Evolutionary conservation across 1,140 invertebrate genomes (phyloP), one percentile per base, ranked within the genome.

Genomic region (Apolygus lucorum): DNA sequence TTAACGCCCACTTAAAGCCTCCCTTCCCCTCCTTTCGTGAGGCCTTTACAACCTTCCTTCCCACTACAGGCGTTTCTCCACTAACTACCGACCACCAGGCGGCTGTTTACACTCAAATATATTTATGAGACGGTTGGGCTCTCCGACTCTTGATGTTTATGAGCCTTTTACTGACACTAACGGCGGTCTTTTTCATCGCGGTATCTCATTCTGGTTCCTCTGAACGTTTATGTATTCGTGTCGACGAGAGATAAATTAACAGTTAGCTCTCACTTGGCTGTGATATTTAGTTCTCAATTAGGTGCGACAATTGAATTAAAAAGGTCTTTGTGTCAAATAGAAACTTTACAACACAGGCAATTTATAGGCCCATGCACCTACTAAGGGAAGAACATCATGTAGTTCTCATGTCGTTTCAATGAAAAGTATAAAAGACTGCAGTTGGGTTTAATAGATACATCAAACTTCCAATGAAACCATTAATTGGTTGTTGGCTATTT

Each of bases 141-240:
- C 34, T 17, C 4, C 4, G 34, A 42, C 34, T 42, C n/a, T n/a
- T n/a, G n/a, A n/a, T n/a, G n/a, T n/a, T 24, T 59, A 13, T 59
- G 54, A 59, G 54, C 54, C 54, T 59, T n/a, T 24, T 24, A 24
- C 22, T 59, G 54, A 59, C 54, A 59, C 22, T 59, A 59, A 59
- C 54, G 54, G 22, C 54, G 4, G 34, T 59, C n/a, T n/a, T 59
- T 13, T 59, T 59, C 13, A 21, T 24, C 54, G 54, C 54, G 22
- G 54, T 59, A 59, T 59, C 54, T 59, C 54, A 59, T 59, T 24
- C 22, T 59, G 8, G 34, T 42, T 17, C 34, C 17, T 42, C 34
- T 42, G 4, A n/a, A n/a, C 17, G 4, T 42, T 42, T 42, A 42
- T 42, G 34, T 42, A 42, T 42, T 42, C 34, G 34, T 42, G 34